Evolutionary conservation across 2,113 vertebrate species (phyloP), one percentile per base, ranked within the genome.

Genomic region (Tenrec ecaudatus): DNA sequence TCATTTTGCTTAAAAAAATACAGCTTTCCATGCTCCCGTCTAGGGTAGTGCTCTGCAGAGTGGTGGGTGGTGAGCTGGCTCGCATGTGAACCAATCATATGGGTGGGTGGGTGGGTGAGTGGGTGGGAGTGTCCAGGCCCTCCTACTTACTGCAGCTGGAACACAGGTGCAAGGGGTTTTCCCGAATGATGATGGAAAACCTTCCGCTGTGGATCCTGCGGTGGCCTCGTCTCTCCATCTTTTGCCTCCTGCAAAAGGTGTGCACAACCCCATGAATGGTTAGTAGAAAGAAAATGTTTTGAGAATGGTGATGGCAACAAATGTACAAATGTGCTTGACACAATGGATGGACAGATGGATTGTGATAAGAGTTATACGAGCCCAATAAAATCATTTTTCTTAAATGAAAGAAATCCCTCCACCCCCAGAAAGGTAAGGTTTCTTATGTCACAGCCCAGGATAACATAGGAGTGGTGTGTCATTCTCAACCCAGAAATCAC

Each of bases 191-290:
- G 83, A 82, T 17, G 3, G 96, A 95, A 83, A n/a, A 11, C 11
- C 31, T 95, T 94, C 84, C 93, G 53, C 10, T 60, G 75, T 58
- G 62, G 82, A 62, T 89, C 57, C 38, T 92, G 71, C 47, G 69
- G 31, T 81, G 93, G n/a, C 60, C 92, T 90, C 96, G 96, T 91
- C 68, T 62, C 43, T 95, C 96, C 17, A 40, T 86, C 25, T 90
- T 95, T 93, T 93, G 90, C 40, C 96, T 97, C 97, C 98, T 98
- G 88, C 38, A 71, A 82, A 82, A 94, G 64, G 16, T 47, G 9
- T 31, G 83, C 47, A 22, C 77, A 31, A 91, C 8, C 20, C 75
- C 60, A 75, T 31, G 38, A 82, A 31, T n/a, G 1, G 43, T 86
- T 22, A 96, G 47, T 53, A 53, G 47, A 53, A 53, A 53, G 47